Conservation (phyloP, 64 coral and sea anemone species). For the Stylophora pistillata region DNA sequence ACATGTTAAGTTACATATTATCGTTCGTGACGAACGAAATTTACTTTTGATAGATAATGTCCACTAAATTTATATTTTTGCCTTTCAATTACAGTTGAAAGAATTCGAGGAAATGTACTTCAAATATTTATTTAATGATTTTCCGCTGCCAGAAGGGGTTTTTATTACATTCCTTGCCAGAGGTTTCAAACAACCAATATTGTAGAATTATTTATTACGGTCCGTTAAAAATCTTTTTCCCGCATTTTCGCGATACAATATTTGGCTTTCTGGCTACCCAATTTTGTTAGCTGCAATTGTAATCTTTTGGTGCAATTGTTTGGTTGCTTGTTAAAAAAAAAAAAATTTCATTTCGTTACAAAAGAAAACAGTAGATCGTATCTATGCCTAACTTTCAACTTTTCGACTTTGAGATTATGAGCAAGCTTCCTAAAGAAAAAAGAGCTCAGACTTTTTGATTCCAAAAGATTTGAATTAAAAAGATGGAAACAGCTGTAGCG, state of each 20-base stretch:
- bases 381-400: too few species aligned
- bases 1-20: neutral
- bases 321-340: neutral
- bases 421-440: too few species aligned
- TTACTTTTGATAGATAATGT: neutral
- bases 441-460: too few species aligned
- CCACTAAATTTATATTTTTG: neutral
- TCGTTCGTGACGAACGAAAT: neutral
- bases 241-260: neutral
- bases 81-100: neutral
- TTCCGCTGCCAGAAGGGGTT: neutral
- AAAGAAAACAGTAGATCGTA: too few species aligned
- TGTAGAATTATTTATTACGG: neutral
- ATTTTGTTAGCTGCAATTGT: neutral
- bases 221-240: neutral
- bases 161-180: neutral
- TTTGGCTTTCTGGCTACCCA: neutral
- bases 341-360: too few species aligned
- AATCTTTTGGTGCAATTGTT: neutral
- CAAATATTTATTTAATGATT: conserved; percentile 9
- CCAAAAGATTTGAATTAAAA: too few species aligned
- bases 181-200: neutral
- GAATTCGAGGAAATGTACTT: neutral
- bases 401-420: too few species aligned
- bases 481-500: too few species aligned